These are phyloP conservation scores for Gambusia holbrooki DNA, from an alignment of 2,113 vertebrate species.

Conservation along the genomic window DNA sequence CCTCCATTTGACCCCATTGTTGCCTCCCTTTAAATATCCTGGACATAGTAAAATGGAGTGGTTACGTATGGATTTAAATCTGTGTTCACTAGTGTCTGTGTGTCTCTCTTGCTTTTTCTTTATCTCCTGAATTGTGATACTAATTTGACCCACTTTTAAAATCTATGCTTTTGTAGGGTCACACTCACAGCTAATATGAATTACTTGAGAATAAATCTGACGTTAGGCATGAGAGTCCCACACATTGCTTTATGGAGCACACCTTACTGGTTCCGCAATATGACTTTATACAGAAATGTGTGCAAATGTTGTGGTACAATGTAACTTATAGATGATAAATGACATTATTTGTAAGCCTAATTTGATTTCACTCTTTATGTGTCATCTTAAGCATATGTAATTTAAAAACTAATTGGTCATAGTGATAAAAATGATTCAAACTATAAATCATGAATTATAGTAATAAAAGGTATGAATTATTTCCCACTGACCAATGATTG, in stretches of 20 bases:
- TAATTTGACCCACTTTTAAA: background rate
- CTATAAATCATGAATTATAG: background rate
- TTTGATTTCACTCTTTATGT: constrained; percentile 22
- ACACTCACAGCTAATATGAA: background rate
- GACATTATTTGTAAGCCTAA: constrained; percentile 17
- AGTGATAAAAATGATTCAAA: constrained; percentile 3
- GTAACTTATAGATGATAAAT: constrained; percentile 70
- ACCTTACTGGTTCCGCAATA: constrained; percentile 62
- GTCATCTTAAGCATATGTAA: constrained; percentile 43
- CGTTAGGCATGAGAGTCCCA: constrained; percentile 2
- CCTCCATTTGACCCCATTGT: no score
- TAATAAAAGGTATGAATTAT: background rate
- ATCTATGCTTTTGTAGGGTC: background rate
- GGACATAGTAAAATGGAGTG: no score
- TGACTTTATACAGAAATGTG: constrained; percentile 59
- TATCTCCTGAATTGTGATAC: background rate
- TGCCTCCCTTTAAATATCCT: no score
- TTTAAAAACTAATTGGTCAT: constrained; percentile 55
- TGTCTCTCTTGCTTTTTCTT: background rate
- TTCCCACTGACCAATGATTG: constrained; percentile 17
- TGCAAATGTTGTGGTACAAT: constrained; percentile 58
- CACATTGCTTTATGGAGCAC: constrained; percentile 50
- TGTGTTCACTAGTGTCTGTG: background rate
- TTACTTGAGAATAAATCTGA: background rate
- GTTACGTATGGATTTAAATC: no score